Conservation (phyloP, 2,113 vertebrate species). For the Catharus fuscescens region DNA sequence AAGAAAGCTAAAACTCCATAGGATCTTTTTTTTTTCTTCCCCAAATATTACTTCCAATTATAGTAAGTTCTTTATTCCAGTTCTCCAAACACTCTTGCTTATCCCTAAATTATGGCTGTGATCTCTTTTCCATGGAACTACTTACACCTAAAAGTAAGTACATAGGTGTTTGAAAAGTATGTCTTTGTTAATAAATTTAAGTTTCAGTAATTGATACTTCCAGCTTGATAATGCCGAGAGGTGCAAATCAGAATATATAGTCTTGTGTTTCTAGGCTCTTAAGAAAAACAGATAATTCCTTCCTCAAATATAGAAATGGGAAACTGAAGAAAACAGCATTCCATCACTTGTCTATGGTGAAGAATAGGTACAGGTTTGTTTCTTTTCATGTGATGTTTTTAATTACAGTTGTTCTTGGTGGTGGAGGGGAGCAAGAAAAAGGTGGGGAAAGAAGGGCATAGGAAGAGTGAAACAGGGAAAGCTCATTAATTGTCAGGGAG, state of each 20-base stretch:
- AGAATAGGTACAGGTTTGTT: neutral
- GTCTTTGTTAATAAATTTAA: neutral
- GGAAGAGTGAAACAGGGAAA: neutral
- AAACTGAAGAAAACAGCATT: neutral
- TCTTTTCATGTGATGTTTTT: neutral
- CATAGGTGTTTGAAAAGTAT: neutral
- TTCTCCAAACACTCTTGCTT: neutral
- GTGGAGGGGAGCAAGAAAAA: neutral
- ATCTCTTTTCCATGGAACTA: neutral
- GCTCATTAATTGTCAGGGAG: neutral
- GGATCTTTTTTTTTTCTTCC: neutral
- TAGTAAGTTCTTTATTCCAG: neutral
- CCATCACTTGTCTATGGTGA: neutral
- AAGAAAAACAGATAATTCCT: neutral
- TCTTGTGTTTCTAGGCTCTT: neutral
- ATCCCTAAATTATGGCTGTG: neutral
- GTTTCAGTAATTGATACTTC: neutral
- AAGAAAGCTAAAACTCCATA: neutral
- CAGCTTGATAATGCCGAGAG: neutral
- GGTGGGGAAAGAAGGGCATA: neutral
- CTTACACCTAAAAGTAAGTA: neutral
- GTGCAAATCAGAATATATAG: neutral
- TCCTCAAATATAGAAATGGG: neutral
- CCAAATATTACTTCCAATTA: neutral
- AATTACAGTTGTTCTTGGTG: neutral